A percentile compares a stretch with the other conserved stretches of the same genome.
These are phyloP conservation scores for Grammomys surdaster DNA, from an alignment of 2,113 vertebrate genomes.

Conservation along the genomic window DNA sequence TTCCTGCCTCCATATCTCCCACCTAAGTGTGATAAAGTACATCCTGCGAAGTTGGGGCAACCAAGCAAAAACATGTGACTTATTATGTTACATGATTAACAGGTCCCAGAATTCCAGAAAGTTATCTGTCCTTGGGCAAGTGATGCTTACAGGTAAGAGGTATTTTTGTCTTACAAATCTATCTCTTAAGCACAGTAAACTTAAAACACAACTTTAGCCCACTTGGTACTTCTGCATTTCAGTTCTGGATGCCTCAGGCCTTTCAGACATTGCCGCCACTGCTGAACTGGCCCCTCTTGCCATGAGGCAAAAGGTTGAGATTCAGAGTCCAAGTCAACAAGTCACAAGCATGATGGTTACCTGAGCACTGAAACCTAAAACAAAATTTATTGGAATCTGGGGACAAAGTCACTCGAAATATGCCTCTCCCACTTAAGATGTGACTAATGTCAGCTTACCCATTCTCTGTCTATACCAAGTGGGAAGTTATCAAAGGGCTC, in stretches of 20 bases:
- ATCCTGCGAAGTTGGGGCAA: background rate
- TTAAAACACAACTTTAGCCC: background rate
- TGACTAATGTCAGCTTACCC: constrained; percentile 1
- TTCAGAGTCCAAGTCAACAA: background rate
- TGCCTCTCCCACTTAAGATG: background rate
- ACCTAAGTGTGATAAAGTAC: background rate
- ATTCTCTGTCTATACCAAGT: constrained; percentile 30
- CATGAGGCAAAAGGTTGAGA: background rate
- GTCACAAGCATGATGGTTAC: background rate
- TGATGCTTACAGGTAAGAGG: background rate
- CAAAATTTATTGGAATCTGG: background rate
- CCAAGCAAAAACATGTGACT: background rate
- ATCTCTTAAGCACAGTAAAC: background rate
- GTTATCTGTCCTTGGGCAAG: background rate
- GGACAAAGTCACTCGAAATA: constrained; percentile 34
- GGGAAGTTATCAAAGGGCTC: background rate
- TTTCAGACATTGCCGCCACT: background rate
- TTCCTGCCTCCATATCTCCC: background rate
- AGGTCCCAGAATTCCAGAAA: background rate
- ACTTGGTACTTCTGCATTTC: background rate
- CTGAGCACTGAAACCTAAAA: background rate
- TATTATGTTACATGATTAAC: background rate
- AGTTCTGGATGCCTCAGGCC: background rate
- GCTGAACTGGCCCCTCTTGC: background rate
- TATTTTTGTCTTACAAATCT: background rate